Evolutionary conservation across 2,888 invertebrate species (phyloP), one percentile per base, ranked within the genome.

Genomic region (Ernsta delagoae): DNA sequence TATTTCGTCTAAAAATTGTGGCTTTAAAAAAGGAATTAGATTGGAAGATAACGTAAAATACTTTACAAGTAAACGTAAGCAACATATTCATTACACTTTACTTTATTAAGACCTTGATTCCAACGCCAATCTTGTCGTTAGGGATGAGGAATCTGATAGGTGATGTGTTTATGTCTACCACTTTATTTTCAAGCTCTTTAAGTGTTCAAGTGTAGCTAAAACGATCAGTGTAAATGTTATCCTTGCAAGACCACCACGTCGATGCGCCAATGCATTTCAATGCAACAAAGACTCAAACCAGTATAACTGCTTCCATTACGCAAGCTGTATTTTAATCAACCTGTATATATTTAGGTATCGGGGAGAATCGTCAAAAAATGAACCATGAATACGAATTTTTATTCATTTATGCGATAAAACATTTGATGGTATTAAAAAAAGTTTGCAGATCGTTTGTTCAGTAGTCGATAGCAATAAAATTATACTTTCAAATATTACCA

Each of bases 1-100:
- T 79, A 71, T 75, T 74, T 73, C 72, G 41, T 45, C 6, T 12
- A 31, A 54, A 56, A 31, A 56, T 36, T 56, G 4, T 56, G 11
- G n/a, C 36, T 56, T 56, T 24, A 41, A 5, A 36, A 59, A 57
- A 12, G 39, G 16, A 8, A 59, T 59, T 36, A 16, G 4, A 8
- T 59, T 39, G 11, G 11, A 12, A 2, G 9, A n/a, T 16, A 16
- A 16, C 1, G 16, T 16, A 16, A 16, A 16, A 16, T 16, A 1
- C 16, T 16, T n/a, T 31, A 57, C 12, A 57, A 34, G 3, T 5
- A 1, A 36, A 7, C 57, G 36, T 5, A 1, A 54, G 9, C 12
- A 31, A 31, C 3, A 31, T 11, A 31, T n/a, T 16, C 7, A 6
- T 0, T 50, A 50, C 1, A 50, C 16, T 12, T 50, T 50, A 7